Evolutionary conservation across 2,888 invertebrate genomes (phyloP).

Genomic region (Philereme transversata): DNA sequence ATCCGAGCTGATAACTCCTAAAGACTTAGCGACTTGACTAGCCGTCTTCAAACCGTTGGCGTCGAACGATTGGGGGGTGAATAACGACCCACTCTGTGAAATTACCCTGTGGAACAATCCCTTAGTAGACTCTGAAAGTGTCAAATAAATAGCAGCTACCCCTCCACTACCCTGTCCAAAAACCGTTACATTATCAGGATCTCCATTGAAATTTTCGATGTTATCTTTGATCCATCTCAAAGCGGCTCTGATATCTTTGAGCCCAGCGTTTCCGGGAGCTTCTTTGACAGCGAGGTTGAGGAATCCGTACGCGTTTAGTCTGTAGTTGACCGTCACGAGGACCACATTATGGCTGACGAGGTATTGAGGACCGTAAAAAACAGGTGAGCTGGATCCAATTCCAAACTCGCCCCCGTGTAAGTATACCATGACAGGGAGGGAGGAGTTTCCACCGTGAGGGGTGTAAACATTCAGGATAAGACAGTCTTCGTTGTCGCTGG

Average conservation of each 20-base stretch:
- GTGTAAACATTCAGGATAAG: slow-evolving; percentile 72
- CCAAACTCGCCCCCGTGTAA: slow-evolving; percentile 81
- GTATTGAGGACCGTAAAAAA: slow-evolving; percentile 75
- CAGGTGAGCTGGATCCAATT: slow-evolving; percentile 69
- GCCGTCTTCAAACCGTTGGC: slow-evolving; percentile 62
- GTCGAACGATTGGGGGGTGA: slow-evolving; percentile 69
- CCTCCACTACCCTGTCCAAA: slow-evolving; percentile 78
- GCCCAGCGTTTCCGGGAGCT: slow-evolving; percentile 77
- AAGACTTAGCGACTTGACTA: slow-evolving; percentile 67
- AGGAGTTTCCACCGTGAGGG: slow-evolving; percentile 53
- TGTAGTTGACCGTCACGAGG: slow-evolving; percentile 78
- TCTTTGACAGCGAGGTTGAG: slow-evolving; percentile 67
- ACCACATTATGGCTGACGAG: slow-evolving; percentile 70
- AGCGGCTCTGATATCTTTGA: slow-evolving; percentile 76
- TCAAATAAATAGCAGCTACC: slow-evolving; percentile 67
- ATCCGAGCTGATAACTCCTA: slow-evolving; percentile 60
- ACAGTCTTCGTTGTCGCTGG: slow-evolving; percentile 77
- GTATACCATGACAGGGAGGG: slow-evolving; percentile 73
- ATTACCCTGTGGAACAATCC: slow-evolving; percentile 73
- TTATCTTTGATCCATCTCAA: slow-evolving; percentile 74
- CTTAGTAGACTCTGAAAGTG: slow-evolving; percentile 67
- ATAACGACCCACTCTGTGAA: slow-evolving; percentile 69
- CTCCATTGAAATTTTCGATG: slow-evolving; percentile 67
- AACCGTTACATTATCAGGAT: slow-evolving; percentile 72
- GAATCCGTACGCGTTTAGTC: slow-evolving; percentile 76